phyloP scores from a whole-genome alignment of 2,113 vertebrate genomes.

The Nothocercus nigrocapillus region DNA sequence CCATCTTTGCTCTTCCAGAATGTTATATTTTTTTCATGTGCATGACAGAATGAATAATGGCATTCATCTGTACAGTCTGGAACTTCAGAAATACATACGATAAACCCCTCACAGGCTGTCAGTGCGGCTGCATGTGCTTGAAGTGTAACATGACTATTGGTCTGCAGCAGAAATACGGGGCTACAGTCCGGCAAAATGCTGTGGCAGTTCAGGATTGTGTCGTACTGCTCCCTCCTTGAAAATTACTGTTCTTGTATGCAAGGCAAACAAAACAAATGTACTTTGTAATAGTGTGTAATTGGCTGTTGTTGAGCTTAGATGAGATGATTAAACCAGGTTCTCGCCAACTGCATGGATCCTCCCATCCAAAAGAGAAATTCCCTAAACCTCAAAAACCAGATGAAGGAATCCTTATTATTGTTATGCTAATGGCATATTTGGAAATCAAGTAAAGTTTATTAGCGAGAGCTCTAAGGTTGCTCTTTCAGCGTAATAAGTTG shows the following conservation, averaged over 20 bases:
- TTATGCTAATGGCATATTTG: neutral
- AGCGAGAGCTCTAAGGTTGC: neutral
- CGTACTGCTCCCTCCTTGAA: rapidly evolving
- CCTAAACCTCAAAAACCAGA: neutral
- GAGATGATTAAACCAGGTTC: neutral
- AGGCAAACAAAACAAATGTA: neutral
- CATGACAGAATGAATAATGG: rapidly evolving
- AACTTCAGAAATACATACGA: neutral
- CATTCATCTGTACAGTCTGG: neutral
- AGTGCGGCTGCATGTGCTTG: neutral
- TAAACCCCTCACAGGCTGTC: neutral
- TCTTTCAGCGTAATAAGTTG: neutral
- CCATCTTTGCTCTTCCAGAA: neutral
- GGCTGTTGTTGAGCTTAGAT: neutral
- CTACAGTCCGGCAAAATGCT: rapidly evolving
- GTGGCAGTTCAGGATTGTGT: neutral
- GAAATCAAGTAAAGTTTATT: neutral
- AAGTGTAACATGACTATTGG: rapidly evolving
- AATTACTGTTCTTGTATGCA: neutral
- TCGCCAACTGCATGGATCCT: neutral
- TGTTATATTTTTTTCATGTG: neutral
- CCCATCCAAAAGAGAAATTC: neutral
- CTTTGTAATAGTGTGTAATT: neutral
- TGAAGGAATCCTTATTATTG: neutral
- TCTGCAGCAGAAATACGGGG: neutral